These are phyloP conservation scores for Dicyrtoma fusca DNA, from an alignment of 2,888 invertebrate genomes.

Conservation along the genomic window DNA sequence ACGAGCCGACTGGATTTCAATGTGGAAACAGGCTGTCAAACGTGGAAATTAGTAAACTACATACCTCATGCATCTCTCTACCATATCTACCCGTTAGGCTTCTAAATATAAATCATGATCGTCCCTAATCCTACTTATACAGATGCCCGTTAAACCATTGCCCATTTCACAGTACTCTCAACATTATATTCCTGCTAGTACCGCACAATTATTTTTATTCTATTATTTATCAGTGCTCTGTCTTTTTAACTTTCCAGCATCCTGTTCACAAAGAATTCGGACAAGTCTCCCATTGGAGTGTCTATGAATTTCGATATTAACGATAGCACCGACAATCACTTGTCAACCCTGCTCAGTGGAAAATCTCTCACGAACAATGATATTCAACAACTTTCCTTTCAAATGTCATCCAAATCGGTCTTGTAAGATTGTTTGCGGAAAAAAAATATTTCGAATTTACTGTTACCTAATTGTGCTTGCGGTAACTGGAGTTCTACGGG, in stretches of 20 bases:
- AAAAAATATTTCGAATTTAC: neutral
- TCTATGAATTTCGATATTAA: conserved; percentile 21
- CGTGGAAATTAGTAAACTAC: conserved; percentile 9
- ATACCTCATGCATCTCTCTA: neutral
- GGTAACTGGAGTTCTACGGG: too few species aligned
- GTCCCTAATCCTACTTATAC: too few species aligned
- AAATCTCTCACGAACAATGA: neutral
- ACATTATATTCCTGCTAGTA: too few species aligned
- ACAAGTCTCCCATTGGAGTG: neutral
- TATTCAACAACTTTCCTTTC: conserved; percentile 4
- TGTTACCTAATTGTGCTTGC: neutral
- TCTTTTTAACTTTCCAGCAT: too few species aligned
- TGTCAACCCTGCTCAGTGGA: neutral
- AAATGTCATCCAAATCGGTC: conserved; percentile 17
- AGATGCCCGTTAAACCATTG: too few species aligned
- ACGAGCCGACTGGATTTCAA: neutral
- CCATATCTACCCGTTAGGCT: too few species aligned
- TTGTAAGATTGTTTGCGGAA: conserved; percentile 11
- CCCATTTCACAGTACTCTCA: too few species aligned
- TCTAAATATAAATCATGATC: too few species aligned
- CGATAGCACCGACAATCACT: neutral
- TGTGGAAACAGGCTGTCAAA: conserved; percentile 1
- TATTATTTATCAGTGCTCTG: too few species aligned
- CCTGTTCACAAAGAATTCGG: neutral
- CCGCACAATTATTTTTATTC: neutral